Percentiles rank a stretch among this genome's conserved stretches.
Evolutionary conservation across 2,888 invertebrate species (phyloP).

Genomic region (Polylopha cassiicola): DNA sequence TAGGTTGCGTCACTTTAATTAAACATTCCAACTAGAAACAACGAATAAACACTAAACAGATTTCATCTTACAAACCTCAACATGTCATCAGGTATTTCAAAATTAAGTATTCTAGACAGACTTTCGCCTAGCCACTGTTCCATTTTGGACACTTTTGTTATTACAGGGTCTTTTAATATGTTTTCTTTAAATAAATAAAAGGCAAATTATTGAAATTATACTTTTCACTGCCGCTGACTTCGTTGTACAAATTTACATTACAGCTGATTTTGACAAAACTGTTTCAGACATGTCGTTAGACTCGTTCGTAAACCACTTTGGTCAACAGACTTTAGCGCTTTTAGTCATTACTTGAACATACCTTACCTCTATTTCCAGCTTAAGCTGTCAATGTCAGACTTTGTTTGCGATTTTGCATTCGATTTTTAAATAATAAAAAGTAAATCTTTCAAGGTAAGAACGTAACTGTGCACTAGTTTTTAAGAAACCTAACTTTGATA

Average conservation of each 20-base stretch:
- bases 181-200: neutral
- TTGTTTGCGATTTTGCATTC: constrained; percentile 12
- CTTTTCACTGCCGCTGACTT: too few relatives aligned
- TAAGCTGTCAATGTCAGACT: constrained; percentile 8
- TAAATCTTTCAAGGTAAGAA: constrained; percentile 1
- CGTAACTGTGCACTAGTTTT: neutral
- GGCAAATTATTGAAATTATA: too few relatives aligned
- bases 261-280: constrained; percentile 19
- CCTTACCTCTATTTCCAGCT: too few relatives aligned
- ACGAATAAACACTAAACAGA: too few relatives aligned
- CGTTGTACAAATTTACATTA: neutral
- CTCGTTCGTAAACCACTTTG: too few relatives aligned
- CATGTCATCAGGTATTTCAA: constrained; percentile 82
- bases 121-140: constrained; percentile 81
- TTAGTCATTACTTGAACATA: too few relatives aligned
- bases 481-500: neutral
- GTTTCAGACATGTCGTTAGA: neutral
- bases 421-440: constrained; percentile 1
- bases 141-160: constrained; percentile 54
- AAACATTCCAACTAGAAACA: too few relatives aligned
- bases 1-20: too few relatives aligned
- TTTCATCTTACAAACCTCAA: too few relatives aligned
- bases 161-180: neutral
- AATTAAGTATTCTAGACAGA: constrained; percentile 80
- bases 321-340: too few relatives aligned